Evolutionary conservation across 2,888 invertebrate species (phyloP).

Genomic region (Thereva unica): DNA sequence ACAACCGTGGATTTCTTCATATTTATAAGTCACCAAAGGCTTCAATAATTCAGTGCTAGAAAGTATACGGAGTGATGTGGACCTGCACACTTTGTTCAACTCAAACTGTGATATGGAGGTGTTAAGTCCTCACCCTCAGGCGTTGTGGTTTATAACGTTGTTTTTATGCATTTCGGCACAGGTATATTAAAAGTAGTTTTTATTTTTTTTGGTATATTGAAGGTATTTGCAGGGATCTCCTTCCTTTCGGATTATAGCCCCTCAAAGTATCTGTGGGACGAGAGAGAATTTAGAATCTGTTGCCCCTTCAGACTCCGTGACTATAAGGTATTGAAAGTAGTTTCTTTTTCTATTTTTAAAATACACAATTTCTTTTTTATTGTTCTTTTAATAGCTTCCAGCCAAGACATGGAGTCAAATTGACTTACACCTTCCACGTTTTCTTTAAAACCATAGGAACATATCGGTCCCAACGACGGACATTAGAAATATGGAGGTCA

Average conservation of each 20-base stretch:
- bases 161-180: no score
- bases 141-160: no score
- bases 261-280: slow-evolving; percentile 16
- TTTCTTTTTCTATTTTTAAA: no score
- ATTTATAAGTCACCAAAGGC: no score
- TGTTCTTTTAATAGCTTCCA: slow-evolving; percentile 7
- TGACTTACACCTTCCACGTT: slow-evolving; percentile 23
- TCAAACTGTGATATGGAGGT: no score
- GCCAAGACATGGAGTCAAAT: slow-evolving; percentile 12
- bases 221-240: slow-evolving; percentile 11
- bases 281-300: not conserved
- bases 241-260: slow-evolving; percentile 17
- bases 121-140: no score
- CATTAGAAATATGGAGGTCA: slow-evolving; percentile 21
- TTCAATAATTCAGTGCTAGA: no score
- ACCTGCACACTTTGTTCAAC: no score
- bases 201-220: no score
- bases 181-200: no score
- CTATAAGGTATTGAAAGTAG: not conserved
- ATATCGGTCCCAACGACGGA: slow-evolving; percentile 16
- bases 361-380: not conserved
- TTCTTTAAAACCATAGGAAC: slow-evolving; percentile 22
- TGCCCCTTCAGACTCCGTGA: not conserved
- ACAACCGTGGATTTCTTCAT: no score
- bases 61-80: no score